Evolutionary conservation across 2,888 invertebrate genomes (phyloP), one percentile per base, ranked within the genome.

Genomic region (Limnephilus marmoratus): DNA sequence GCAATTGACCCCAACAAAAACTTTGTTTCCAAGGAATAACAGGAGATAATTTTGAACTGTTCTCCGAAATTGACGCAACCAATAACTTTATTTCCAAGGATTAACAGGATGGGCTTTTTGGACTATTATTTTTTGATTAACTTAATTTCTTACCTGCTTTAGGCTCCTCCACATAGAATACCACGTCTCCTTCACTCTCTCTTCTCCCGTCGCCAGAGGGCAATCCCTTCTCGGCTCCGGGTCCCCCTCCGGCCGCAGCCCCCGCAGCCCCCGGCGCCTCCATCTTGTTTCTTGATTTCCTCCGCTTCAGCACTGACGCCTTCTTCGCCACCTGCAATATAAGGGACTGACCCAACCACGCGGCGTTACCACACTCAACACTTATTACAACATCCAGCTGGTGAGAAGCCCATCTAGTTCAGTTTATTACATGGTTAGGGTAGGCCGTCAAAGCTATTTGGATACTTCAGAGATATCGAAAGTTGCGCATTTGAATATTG

Each of bases 301-400:
- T 96, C 93, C 98, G 96, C 95, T 97, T 97, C 94, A 97, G 96
- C 94, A 97, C 97, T 94, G 97, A 97, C 93, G 97, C 97, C 94
- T 97, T 97, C 95, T 97, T 97, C 93, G 97, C 97, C 94, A 97
- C 97, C 97, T 97, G 97, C 94, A 97, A 96, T 96, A 97, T 97
- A 95, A 97, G 96, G 96, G 97, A 97, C 97, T 97, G 96, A 96
- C 96, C 96, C 96, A 94, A 94, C 94, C 91, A 93, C 90, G 92
- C 92, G 93, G 92, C 92, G 93, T 93, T 94, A 94, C 93, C 93
- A 94, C 94, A 94, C 94, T 94, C 94, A 94, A 94, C 94, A 94
- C 94, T 94, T 94, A 94, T 90, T 93, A 94, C 94, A 94, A 93
- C 92, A 93, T 31, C 92, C 68, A 92, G 81, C 37, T 37, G 37